Base-by-base conservation (phyloP, 2,797 vertebrate genomes). In the Cirrhinus mrigala region DNA sequence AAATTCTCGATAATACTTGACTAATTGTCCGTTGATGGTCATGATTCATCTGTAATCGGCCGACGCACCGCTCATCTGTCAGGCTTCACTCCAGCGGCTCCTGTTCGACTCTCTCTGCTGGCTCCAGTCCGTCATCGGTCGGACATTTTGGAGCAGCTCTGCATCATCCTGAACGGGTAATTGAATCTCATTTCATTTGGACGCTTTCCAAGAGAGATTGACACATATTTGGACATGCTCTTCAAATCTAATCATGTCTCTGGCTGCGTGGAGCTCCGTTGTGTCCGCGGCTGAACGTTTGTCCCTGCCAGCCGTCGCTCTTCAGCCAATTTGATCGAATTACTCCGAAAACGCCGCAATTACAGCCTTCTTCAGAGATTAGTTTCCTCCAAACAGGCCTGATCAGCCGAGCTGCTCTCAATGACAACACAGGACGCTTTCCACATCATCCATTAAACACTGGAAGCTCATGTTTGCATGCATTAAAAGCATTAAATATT, bases 171-270 rank as follows among this genome's bases (percentile, higher is more conserved):
- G 20, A 48, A 20, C 6, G 24, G n/a, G 74, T 58, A 60, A 60
- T 75, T 74, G 24, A 76, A 52, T 56, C 50, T n/a, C 70, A n/a
- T 58, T 46, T 27, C 11, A 24, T 77, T 76, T 86, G 64, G 54
- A 77, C 0, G 1, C 69, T 81, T 71, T 69, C 77, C 84, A 83
- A 82, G 76, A 76, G 52, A 76, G 77, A 88, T 50, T 73, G 83
- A 83, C 80, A 83, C 60, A 6, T 24, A 56, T 71, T 58, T 54
- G 76, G 76, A 54, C 76, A 62, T 70, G 29, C 37, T 27, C 75
- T 75, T 82, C 58, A 83, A 83, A 83, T 76, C 44, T 54, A 83
- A 84, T 88, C 78, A 86, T 56, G 77, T 70, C 20, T 81, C 56
- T 77, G 76, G 84, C 69, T 76, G 60, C 11, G 56, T 77, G 69